These are phyloP conservation scores for Elysia crispata DNA, from an alignment of 2,888 invertebrate species.

Conservation along the genomic window DNA sequence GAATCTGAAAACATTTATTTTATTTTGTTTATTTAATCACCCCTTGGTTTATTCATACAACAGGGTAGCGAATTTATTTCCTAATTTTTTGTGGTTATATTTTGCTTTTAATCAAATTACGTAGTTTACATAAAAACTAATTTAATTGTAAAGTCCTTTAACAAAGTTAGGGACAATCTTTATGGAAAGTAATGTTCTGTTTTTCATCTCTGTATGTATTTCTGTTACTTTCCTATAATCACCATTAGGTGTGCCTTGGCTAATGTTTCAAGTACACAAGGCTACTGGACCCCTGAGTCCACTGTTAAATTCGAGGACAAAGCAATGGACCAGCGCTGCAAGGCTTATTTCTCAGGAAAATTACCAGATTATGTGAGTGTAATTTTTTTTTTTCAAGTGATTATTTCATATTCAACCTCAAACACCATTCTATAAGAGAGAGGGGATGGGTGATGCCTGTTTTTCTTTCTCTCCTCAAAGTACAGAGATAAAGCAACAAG, in stretches of 20 bases:
- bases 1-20: too few species aligned
- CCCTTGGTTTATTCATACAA: too few species aligned
- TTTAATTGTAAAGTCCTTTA: neutral
- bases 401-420: too few species aligned
- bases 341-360: slow-evolving; percentile 57
- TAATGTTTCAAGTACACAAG: slow-evolving; percentile 62
- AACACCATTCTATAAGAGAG: too few species aligned
- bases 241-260: slow-evolving; percentile 62
- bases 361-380: neutral
- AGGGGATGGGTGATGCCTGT: too few species aligned
- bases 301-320: slow-evolving; percentile 69
- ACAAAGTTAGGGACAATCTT: neutral
- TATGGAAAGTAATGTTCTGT: too few species aligned
- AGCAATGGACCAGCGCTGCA: slow-evolving; percentile 64
- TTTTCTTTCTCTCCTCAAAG: too few species aligned
- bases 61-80: too few species aligned
- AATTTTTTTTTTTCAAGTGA: too few species aligned
- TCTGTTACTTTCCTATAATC: neutral
- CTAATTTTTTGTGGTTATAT: neutral
- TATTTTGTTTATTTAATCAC: too few species aligned
- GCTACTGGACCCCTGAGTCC: slow-evolving; percentile 70
- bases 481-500: too few species aligned
- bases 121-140: neutral
- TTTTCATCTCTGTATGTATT: too few species aligned
- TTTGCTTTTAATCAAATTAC: neutral